These are phyloP conservation scores for Phrixothrix hirtus DNA, from an alignment of 2,888 invertebrate species.

Conservation along the genomic window DNA sequence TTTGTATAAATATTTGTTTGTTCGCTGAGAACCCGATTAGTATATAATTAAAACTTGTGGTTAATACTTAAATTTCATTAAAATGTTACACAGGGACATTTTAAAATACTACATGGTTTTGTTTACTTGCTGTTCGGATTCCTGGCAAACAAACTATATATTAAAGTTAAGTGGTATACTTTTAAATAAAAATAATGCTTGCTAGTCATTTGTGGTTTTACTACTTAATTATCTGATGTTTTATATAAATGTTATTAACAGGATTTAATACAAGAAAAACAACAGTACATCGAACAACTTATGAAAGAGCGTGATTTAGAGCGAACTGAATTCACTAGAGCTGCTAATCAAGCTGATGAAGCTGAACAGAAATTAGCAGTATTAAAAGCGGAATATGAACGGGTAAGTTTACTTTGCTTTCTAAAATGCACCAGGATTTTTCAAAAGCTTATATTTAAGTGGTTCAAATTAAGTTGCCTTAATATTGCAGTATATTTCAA, in stretches of 20 bases:
- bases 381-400: conserved; percentile 66
- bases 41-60: too few relatives aligned
- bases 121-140: too few relatives aligned
- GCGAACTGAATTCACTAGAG: conserved; percentile 83
- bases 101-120: too few relatives aligned
- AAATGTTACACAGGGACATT: too few relatives aligned
- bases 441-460: too few relatives aligned
- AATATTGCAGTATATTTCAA: too few relatives aligned
- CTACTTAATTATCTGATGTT: neutral
- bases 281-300: conserved; percentile 90
- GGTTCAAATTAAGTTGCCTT: too few relatives aligned
- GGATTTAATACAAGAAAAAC: conserved; percentile 92
- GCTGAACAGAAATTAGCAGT: conserved; percentile 67
- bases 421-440: too few relatives aligned
- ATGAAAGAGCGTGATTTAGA: conserved; percentile 90
- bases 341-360: conserved; percentile 79
- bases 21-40: too few relatives aligned
- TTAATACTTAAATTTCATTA: too few relatives aligned
- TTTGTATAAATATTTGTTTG: too few relatives aligned
- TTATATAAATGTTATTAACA: conserved; percentile 49
- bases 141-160: neutral
- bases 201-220: neutral
- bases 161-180: neutral
- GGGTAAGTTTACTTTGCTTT: conserved; percentile 56
- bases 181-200: neutral